These are phyloP conservation scores for Antedon mediterranea DNA, from an alignment of 53 echinoderm and acorn worm genomes.

Conservation along the genomic window DNA sequence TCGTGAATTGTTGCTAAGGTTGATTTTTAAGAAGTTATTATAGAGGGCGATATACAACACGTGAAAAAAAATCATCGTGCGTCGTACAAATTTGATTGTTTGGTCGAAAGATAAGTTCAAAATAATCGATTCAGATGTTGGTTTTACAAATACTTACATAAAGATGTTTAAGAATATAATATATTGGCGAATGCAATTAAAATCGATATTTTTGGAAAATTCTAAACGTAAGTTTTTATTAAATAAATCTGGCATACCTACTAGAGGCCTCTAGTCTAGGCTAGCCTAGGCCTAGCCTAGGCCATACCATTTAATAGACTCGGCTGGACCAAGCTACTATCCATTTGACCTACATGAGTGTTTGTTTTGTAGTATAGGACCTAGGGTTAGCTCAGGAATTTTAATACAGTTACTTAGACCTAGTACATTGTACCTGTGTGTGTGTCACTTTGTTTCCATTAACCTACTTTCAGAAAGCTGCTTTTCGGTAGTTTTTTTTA, in stretches of 20 bases:
- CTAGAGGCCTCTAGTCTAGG: too few species aligned
- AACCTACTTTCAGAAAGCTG: too few species aligned
- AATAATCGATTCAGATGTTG: neutral
- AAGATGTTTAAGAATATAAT: neutral
- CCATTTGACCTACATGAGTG: too few species aligned
- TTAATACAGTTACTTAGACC: too few species aligned
- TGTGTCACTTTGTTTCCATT: too few species aligned
- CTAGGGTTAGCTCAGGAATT: too few species aligned
- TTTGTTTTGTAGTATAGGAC: too few species aligned
- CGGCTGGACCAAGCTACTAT: too few species aligned
- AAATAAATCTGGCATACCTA: too few species aligned
- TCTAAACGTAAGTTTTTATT: neutral
- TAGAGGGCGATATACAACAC: neutral
- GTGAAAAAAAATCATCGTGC: neutral
- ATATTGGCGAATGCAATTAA: neutral
- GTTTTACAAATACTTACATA: neutral
- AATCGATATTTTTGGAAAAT: neutral
- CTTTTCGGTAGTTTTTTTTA: too few species aligned
- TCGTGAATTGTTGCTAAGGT: neutral
- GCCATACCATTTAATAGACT: too few species aligned
- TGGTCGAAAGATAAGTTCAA: neutral
- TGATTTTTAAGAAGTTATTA: neutral
- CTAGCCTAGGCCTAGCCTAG: neutral
- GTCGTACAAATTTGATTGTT: neutral
- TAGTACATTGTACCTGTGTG: too few species aligned